Evolutionary conservation across 2,888 invertebrate genomes (phyloP), one percentile per base, ranked within the genome.

Genomic region (Drosophila mayaguana): DNA sequence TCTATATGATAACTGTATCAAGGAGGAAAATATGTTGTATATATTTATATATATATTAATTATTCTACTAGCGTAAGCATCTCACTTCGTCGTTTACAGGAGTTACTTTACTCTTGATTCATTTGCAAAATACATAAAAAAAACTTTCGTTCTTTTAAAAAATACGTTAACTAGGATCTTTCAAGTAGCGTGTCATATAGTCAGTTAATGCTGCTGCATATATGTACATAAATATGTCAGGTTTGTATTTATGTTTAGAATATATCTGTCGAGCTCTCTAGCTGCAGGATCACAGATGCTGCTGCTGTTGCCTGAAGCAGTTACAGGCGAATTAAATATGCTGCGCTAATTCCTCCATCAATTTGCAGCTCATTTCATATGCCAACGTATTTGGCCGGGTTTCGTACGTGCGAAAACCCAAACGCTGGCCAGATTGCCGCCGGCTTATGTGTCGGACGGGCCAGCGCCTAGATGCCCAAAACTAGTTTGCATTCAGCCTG

Each of bases 361-460:
- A 90, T 89, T 89, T 90, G 83, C 90, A 83, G 79, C 85, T 91
- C 86, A 89, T 91, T 88, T 85, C 72, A 79, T 78, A 90, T 90
- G 89, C 89, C 71, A 90, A 80, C 80, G 83, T 84, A 80, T 82
- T 84, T 80, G 78, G 63, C 59, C 67, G 65, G 63, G 54, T 16
- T 51, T 43, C 50, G 80, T 67, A 88, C 83, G 88, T 88, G 83
- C 70, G 70, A 65, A 70, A 61, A 53, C 54, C 34, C 72, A 69
- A 88, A 72, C 56, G 60, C 40, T 63, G 53, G 20, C n/a, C 60
- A 32, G 42, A 64, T 66, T 69, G 88, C 86, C 88, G 83, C 42
- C 84, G 86, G 88, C 67, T 54, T 57, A 63, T 20, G 56, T 62
- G 72, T 64, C 48, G 66, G 69, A 25, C 54, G 46, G 48, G 56